Conservation (phyloP, 2,797 vertebrate genomes). For the Choloepus didactylus region DNA sequence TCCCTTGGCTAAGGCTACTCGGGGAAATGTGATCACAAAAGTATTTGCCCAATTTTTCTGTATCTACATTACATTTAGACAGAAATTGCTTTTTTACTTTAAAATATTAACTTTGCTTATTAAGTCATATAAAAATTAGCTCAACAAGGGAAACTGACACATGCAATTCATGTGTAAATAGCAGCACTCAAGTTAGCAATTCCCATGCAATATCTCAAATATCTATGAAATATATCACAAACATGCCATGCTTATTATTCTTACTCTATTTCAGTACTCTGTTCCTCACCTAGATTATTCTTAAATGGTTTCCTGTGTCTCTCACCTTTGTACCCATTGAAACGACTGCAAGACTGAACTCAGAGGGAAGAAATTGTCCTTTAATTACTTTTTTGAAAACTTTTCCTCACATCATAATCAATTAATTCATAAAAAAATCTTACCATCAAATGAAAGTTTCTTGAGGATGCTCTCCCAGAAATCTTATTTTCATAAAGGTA, state of each 20-base stretch:
- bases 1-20: not conserved
- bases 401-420: not conserved
- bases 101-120: not conserved
- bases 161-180: not conserved
- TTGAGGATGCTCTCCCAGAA: not conserved
- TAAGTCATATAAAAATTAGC: not conserved
- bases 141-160: not conserved
- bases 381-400: not conserved
- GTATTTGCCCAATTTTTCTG: not conserved
- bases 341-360: not conserved
- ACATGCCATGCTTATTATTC: not conserved
- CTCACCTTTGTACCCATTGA: not conserved
- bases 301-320: not conserved
- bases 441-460: not conserved
- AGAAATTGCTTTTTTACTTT: not conserved
- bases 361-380: not conserved
- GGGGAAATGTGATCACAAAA: not conserved
- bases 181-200: not conserved
- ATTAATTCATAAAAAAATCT: not conserved
- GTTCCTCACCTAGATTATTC: not conserved
- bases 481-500: not conserved
- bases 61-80: not conserved
- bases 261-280: not conserved
- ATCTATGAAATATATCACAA: fast-evolving
- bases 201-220: not conserved